Evolutionary conservation across 2,113 vertebrate genomes (phyloP), one percentile per base, ranked within the genome.

Genomic region (Ammodytes marinus): DNA sequence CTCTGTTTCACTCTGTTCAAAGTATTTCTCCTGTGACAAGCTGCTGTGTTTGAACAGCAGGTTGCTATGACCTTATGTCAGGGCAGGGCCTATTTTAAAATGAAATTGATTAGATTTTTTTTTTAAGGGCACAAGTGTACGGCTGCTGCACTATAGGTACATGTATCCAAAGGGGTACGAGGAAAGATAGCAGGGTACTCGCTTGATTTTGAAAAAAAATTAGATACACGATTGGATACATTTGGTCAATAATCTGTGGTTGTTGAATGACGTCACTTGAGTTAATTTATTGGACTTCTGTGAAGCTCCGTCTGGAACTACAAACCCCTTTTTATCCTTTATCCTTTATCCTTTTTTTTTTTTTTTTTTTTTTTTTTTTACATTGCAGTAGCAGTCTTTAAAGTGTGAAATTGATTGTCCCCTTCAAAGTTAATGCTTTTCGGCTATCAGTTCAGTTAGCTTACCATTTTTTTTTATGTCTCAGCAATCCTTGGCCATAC

Each of bases 11-110:
- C 43, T 3, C 14, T 3, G 42, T 68, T 74, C 39, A n/a, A 6
- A 3, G 3, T 52, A 59, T 14, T 27, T 73, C 45, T 61, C 27
- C 6, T 54, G 45, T 60, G 60, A 65, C 61, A 49, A 3, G 67
- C 55, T 73, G 45, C 50, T 66, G 43, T 1, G 9, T 47, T 43
- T 65, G 10, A 79, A 15, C 74, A 70, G 67, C 40, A 39, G 69
- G 72, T 76, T 10, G 4, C 12, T 9, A 5, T 73, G 70, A 59
- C 78, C 71, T 66, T 19, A 67, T 27, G 64, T 63, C 14, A 2
- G 12, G 1, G 11, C 14, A 2, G 12, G 1, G 11, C 39, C 37
- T 27, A 35, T 42, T 39, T 53, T 14, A 49, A 54, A 53, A 57
- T 42, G 52, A 37, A 10, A 60, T 58, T 17, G 1, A 45, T 27